phyloP scores from a whole-genome alignment of 2,888 invertebrate genomes.

The Emmelina monodactyla region DNA sequence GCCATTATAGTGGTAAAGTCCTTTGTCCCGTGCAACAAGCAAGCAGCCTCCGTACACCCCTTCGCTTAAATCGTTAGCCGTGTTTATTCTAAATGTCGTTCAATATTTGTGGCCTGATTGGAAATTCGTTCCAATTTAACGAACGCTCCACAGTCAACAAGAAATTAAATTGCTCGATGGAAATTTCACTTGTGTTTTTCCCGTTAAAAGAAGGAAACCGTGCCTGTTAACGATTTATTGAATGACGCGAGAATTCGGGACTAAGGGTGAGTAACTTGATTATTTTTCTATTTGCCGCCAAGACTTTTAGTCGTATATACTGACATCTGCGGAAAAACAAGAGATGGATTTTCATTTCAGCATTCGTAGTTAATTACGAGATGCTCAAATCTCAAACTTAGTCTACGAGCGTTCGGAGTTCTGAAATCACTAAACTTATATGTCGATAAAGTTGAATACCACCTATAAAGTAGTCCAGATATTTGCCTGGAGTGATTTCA shows the following conservation, averaged over 20 bases:
- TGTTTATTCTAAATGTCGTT: slow-evolving; percentile 23
- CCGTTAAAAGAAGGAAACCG: slow-evolving; percentile 18
- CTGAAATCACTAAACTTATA: too few relatives aligned
- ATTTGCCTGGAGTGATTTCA: slow-evolving; percentile 45
- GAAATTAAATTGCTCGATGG: slow-evolving; percentile 41
- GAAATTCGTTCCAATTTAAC: slow-evolving; percentile 44
- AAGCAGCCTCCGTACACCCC: too few relatives aligned
- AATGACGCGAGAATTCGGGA: slow-evolving; percentile 5
- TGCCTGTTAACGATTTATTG: slow-evolving; percentile 19
- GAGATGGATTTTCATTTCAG: too few relatives aligned
- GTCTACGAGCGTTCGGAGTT: too few relatives aligned
- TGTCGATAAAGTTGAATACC: not conserved
- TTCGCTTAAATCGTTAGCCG: slow-evolving; percentile 18
- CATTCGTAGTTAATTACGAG: too few relatives aligned
- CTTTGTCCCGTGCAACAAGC: too few relatives aligned
- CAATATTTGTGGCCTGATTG: slow-evolving; percentile 38
- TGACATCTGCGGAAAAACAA: too few relatives aligned
- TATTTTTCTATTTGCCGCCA: too few relatives aligned
- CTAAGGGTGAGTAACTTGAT: not conserved
- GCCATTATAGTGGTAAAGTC: too few relatives aligned
- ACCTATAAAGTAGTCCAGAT: slow-evolving; percentile 43
- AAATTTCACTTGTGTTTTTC: slow-evolving; percentile 30
- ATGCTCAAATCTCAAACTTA: too few relatives aligned
- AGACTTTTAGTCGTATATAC: too few relatives aligned
- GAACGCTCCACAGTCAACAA: slow-evolving; percentile 39